phyloP scores from a whole-genome alignment of 2,113 vertebrate species.

The Osmerus eperlanus region DNA sequence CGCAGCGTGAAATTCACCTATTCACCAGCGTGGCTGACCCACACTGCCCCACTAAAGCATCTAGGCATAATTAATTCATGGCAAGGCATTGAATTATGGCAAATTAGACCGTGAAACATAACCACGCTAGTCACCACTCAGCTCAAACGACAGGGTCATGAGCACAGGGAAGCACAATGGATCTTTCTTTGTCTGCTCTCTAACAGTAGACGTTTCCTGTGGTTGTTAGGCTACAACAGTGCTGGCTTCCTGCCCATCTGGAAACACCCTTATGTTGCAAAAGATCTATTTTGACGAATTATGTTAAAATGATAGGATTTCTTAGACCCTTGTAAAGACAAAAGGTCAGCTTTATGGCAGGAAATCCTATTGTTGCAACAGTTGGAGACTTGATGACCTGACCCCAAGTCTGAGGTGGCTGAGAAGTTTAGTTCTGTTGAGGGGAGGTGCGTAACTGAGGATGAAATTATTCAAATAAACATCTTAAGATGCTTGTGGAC shows the following conservation, averaged over 20 bases:
- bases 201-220: neutral
- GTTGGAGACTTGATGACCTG: neutral
- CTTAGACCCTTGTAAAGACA: neutral
- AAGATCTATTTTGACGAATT: neutral
- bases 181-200: neutral
- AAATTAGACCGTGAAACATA: conserved; percentile 25
- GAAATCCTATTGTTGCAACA: neutral
- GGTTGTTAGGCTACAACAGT: neutral
- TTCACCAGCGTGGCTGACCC: conserved; percentile 50
- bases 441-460: no score
- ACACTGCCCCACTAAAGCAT: conserved; percentile 50
- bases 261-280: neutral
- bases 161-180: neutral
- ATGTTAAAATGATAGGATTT: conserved; percentile 1
- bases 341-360: neutral
- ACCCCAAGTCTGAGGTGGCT: neutral
- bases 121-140: conserved; percentile 2
- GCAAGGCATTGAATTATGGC: conserved; percentile 39
- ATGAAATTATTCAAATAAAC: no score
- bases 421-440: neutral
- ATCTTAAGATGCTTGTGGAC: no score
- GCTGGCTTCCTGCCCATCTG: neutral
- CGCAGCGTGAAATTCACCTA: conserved; percentile 58
- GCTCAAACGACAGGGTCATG: neutral
- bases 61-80: conserved; percentile 59